These are phyloP conservation scores for Rhizomys pruinosus DNA, from an alignment of 2,113 vertebrate genomes.

Conservation along the genomic window DNA sequence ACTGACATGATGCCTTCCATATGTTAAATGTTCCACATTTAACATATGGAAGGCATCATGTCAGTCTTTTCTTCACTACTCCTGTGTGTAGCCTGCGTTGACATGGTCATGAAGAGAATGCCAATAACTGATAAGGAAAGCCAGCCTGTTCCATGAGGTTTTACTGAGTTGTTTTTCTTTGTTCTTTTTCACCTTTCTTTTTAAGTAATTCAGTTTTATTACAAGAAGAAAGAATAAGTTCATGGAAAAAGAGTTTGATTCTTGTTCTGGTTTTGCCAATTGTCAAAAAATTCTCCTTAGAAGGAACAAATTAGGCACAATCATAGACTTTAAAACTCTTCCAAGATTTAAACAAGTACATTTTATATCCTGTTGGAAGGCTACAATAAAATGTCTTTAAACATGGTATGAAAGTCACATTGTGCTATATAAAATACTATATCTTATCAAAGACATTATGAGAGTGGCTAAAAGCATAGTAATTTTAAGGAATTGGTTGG, in stretches of 20 bases:
- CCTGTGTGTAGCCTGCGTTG: neutral
- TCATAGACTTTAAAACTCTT: neutral
- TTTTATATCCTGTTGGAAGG: neutral
- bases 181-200: neutral
- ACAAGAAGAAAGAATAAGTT: neutral
- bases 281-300: neutral
- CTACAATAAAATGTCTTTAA: slow-evolving; percentile 6
- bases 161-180: neutral
- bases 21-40: neutral
- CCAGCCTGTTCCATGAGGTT: neutral
- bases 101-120: neutral
- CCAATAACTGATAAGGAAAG: neutral
- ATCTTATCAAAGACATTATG: neutral
- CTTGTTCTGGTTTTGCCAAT: neutral
- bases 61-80: neutral
- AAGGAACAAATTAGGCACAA: rapidly evolving
- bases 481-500: neutral
- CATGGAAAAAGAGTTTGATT: neutral
- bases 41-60: neutral
- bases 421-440: neutral
- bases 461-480: slow-evolving; percentile 9
- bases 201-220: neutral
- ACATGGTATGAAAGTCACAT: slow-evolving; percentile 15
- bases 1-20: neutral
- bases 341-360: neutral